Evolutionary conservation across 2,888 invertebrate species (phyloP).

Genomic region (Cephus pulcher): DNA sequence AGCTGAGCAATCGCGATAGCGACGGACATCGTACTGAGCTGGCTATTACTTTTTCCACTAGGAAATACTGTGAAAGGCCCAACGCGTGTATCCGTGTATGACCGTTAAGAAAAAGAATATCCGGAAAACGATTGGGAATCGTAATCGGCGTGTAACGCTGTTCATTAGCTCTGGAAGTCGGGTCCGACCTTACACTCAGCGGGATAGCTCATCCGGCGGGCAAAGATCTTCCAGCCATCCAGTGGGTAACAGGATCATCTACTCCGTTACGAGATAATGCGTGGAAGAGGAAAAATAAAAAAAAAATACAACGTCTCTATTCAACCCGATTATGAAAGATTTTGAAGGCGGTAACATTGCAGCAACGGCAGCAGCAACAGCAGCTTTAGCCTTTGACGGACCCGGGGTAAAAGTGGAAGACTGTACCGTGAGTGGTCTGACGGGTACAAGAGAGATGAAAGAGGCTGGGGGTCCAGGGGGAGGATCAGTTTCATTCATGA

Average conservation of each 20-base stretch:
- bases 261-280: constrained; percentile 47
- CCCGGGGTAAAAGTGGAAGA: constrained; percentile 13
- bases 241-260: constrained; percentile 35
- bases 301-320: constrained; percentile 17
- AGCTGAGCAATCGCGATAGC: not conserved
- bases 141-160: constrained; percentile 7
- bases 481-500: constrained; percentile 53
- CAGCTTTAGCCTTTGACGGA: not conserved
- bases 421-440: constrained; percentile 19
- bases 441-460: constrained; percentile 26
- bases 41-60: not conserved
- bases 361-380: not conserved
- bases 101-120: not conserved
- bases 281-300: constrained; percentile 20
- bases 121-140: not conserved
- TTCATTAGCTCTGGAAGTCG: not conserved
- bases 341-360: constrained; percentile 18
- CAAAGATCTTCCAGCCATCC: constrained; percentile 1
- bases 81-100: not conserved
- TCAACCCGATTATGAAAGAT: constrained; percentile 19
- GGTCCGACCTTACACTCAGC: not conserved
- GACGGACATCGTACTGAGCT: not conserved
- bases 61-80: not conserved
- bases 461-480: constrained; percentile 20
- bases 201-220: constrained; percentile 4